Evolutionary conservation across 2,888 invertebrate genomes (phyloP).

Genomic region (Myathropa florea): DNA sequence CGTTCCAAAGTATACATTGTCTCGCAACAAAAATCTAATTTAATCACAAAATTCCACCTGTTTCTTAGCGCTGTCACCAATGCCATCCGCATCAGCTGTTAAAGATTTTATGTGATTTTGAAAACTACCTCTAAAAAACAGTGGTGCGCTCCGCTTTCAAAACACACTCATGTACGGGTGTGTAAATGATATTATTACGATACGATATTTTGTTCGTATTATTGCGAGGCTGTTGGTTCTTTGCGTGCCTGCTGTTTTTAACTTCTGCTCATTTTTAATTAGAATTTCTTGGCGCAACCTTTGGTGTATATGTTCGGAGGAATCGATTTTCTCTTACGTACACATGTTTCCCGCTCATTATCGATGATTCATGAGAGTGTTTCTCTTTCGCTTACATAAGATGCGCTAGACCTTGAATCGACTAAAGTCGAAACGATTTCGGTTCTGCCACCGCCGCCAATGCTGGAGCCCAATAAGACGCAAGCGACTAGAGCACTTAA

Average conservation of each 20-base stretch:
- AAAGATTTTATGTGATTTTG: constrained; percentile 55
- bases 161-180: neutral
- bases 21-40: neutral
- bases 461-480: constrained; percentile 13
- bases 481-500: constrained; percentile 13
- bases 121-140: constrained; percentile 7
- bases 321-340: constrained; percentile 26
- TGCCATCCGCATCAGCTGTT: constrained; percentile 41
- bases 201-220: neutral
- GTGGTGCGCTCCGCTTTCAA: neutral
- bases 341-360: constrained; percentile 4
- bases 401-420: constrained; percentile 58
- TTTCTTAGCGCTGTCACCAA: neutral
- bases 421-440: neutral
- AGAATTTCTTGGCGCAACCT: constrained; percentile 54
- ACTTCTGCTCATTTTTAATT: constrained; percentile 56
- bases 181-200: constrained; percentile 33
- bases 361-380: constrained; percentile 36
- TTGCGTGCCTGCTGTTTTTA: constrained; percentile 30
- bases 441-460: neutral
- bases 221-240: neutral
- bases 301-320: constrained; percentile 41
- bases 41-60: neutral
- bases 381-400: constrained; percentile 33
- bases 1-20: neutral